Evolutionary conservation across 2,113 vertebrate species (phyloP).

Genomic region (Heptranchias perlo): DNA sequence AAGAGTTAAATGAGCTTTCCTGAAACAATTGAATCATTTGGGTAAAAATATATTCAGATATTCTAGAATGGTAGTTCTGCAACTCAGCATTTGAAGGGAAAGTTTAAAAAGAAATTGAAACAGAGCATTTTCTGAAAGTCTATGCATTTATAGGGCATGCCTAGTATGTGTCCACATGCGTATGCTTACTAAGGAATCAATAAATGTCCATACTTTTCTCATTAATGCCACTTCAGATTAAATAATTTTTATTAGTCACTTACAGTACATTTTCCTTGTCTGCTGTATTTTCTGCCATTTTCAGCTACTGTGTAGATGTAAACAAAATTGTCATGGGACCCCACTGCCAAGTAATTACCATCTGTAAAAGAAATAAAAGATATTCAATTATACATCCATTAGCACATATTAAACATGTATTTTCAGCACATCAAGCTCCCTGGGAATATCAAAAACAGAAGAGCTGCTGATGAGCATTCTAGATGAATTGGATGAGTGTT

Average conservation of each 20-base stretch:
- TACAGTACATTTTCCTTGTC: constrained; percentile 90
- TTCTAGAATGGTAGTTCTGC: not conserved
- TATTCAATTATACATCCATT: not conserved
- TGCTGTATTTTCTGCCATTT: constrained; percentile 89
- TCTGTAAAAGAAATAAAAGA: constrained; percentile 59
- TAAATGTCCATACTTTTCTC: not conserved
- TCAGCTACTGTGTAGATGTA: constrained; percentile 91
- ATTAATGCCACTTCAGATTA: constrained; percentile 34
- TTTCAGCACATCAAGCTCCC: not conserved
- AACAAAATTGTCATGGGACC: constrained; percentile 98
- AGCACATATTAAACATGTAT: not conserved
- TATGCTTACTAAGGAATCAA: not conserved
- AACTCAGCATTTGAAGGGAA: not conserved
- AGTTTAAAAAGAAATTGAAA: not conserved
- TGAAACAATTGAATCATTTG: not conserved
- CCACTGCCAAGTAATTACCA: constrained; percentile 85
- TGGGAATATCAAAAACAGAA: not conserved
- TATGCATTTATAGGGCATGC: not conserved
- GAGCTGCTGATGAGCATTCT: not conserved
- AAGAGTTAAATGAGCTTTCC: not conserved
- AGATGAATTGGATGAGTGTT: not conserved
- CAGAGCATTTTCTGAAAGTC: not conserved
- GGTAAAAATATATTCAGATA: not conserved
- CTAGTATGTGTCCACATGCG: not conserved
- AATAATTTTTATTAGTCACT: constrained; percentile 50